Percentiles rank a stretch among this genome's conserved stretches.
phyloP scores from a whole-genome alignment of 2,797 vertebrate species.

The Lepus oiostolus region DNA sequence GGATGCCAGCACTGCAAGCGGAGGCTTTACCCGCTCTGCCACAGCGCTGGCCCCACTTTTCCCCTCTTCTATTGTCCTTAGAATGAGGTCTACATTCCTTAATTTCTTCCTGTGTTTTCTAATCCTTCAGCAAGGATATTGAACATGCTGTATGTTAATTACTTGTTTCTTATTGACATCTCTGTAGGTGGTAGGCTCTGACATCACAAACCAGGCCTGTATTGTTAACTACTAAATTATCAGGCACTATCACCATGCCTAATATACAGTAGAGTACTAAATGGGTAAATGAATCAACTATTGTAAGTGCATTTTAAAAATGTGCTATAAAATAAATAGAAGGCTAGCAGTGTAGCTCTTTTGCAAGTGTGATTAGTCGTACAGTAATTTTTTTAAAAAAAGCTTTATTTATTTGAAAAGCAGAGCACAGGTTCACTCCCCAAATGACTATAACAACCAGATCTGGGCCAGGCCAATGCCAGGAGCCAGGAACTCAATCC shows the following conservation, averaged over 20 bases:
- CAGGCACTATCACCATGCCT: background rate
- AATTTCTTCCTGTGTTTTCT: conserved; percentile 33
- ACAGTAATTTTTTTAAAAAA: background rate
- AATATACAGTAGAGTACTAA: background rate
- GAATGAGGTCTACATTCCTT: background rate
- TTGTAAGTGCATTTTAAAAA: conserved; percentile 46
- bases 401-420: too few relatives aligned
- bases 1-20: too few relatives aligned
- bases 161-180: conserved; percentile 27
- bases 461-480: too few relatives aligned
- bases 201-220: background rate
- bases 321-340: conserved; percentile 2
- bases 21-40: too few relatives aligned
- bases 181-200: background rate
- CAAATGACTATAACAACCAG: too few relatives aligned
- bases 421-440: too few relatives aligned
- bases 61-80: conserved; percentile 31
- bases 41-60: background rate
- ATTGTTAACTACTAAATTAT: background rate
- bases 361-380: background rate
- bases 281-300: conserved; percentile 11
- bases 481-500: too few relatives aligned
- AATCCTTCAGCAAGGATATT: background rate
- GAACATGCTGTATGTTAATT: conserved; percentile 22
- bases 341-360: background rate